A percentile compares a stretch with the other conserved stretches of the same genome.
These are phyloP conservation scores for Macrotis lagotis DNA, from an alignment of 2,113 vertebrate genomes.

Conservation along the genomic window DNA sequence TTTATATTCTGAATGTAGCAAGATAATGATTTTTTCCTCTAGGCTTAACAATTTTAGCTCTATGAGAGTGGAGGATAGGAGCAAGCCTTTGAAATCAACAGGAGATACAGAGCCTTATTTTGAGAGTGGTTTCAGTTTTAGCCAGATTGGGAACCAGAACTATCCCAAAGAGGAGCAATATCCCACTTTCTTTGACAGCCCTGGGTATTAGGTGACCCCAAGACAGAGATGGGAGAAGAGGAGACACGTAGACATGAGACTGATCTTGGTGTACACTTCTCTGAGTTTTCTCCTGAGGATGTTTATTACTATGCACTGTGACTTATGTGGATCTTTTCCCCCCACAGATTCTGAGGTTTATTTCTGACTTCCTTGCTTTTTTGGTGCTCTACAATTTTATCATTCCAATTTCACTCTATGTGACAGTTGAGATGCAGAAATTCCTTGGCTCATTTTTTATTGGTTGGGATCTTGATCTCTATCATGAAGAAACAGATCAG, in stretches of 20 bases:
- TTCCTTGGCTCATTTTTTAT: constrained; percentile 99
- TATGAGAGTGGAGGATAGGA: constrained; percentile 3
- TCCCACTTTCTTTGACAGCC: no score
- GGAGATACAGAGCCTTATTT: constrained; percentile 5
- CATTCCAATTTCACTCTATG: constrained; percentile 98
- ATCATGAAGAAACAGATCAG: constrained; percentile 96
- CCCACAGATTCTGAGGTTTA: constrained; percentile 94
- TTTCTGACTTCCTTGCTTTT: constrained; percentile 99
- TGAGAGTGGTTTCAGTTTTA: neutral
- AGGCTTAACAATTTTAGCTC: constrained; percentile 11
- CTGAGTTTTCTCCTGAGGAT: constrained; percentile 26
- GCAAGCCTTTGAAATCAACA: neutral
- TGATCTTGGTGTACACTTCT: constrained; percentile 19
- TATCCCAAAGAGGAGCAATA: neutral
- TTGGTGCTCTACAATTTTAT: constrained; percentile 99
- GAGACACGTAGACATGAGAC: neutral
- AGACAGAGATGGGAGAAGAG: neutral
- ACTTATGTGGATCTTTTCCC: constrained; percentile 52
- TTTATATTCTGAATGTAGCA: neutral
- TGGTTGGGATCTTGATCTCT: constrained; percentile 98
- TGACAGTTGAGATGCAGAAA: constrained; percentile 99
- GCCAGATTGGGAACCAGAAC: neutral
- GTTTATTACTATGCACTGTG: constrained; percentile 36
- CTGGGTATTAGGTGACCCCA: neutral
- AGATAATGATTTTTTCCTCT: neutral